A percentile compares a stretch with the other conserved stretches of the same genome.
Conservation (phyloP, 2,797 vertebrate species). For the Aldrovandia affinis region DNA sequence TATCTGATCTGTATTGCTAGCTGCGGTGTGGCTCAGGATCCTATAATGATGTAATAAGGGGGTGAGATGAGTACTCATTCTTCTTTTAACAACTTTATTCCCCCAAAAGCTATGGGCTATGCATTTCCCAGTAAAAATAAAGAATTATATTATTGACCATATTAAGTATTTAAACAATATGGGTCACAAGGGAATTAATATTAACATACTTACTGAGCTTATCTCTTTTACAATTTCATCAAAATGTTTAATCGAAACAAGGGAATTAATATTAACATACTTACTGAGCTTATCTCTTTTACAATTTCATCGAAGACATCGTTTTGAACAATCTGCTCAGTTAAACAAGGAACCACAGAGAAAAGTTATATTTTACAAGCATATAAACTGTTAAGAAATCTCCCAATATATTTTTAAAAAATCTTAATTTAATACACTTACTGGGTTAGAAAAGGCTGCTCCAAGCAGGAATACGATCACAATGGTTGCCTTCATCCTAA, state of each 20-base stretch:
- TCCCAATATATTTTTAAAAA: background rate
- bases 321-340: conserved; percentile 31
- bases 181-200: background rate
- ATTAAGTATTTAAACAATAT: background rate
- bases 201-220: background rate
- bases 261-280: background rate
- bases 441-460: conserved; percentile 16
- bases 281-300: background rate
- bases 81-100: background rate
- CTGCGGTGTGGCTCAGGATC: background rate
- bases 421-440: conserved; percentile 16
- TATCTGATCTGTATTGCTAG: no score
- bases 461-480: conserved; percentile 15
- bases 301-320: conserved; percentile 2
- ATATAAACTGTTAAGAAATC: background rate
- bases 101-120: background rate
- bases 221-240: background rate
- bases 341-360: background rate
- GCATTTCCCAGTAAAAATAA: background rate
- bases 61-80: background rate
- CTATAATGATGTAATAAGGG: background rate
- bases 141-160: background rate
- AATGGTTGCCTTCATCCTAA: conserved; percentile 12
- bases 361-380: background rate
- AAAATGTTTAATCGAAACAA: no score